Conservation (phyloP, 2,113 vertebrate species). For the Seriola quinqueradiata region DNA sequence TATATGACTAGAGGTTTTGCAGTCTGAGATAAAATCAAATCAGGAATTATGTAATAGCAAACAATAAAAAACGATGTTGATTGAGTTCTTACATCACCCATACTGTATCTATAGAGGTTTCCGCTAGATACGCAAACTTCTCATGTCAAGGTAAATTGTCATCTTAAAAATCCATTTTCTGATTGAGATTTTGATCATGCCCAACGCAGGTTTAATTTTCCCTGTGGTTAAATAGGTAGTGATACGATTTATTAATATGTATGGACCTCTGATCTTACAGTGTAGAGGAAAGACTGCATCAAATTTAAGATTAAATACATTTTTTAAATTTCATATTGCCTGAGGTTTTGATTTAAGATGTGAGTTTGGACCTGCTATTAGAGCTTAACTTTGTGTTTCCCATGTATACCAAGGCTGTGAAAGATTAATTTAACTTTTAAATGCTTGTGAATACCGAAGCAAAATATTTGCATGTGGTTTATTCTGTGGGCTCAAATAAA, state of each 20-base stretch:
- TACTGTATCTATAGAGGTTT: background rate
- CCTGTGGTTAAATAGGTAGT: slow-evolving; percentile 37
- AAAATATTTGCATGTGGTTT: slow-evolving; percentile 13
- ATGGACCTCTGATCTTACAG: slow-evolving; percentile 32
- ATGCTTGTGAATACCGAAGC: background rate
- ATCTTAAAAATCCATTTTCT: slow-evolving; percentile 37
- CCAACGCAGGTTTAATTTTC: slow-evolving; percentile 32
- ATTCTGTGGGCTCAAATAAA: background rate
- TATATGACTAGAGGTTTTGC: background rate
- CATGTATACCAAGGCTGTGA: slow-evolving; percentile 17
- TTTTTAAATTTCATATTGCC: slow-evolving; percentile 20
- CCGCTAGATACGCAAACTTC: background rate
- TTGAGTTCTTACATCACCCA: background rate
- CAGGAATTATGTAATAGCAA: background rate
- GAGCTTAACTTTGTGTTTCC: slow-evolving; percentile 9
- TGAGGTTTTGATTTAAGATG: slow-evolving; percentile 27
- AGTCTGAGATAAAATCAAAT: background rate
- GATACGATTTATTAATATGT: slow-evolving; percentile 58
- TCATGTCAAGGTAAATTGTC: slow-evolving; percentile 10
- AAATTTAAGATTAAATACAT: slow-evolving; percentile 37
- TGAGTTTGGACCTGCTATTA: slow-evolving; percentile 4
- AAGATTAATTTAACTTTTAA: slow-evolving; percentile 5
- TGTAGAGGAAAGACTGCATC: slow-evolving; percentile 19
- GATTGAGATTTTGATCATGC: slow-evolving; percentile 52
- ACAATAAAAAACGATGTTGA: background rate